Base-by-base conservation (phyloP, 2,888 invertebrate species). In the Allolobophora icterica region DNA sequence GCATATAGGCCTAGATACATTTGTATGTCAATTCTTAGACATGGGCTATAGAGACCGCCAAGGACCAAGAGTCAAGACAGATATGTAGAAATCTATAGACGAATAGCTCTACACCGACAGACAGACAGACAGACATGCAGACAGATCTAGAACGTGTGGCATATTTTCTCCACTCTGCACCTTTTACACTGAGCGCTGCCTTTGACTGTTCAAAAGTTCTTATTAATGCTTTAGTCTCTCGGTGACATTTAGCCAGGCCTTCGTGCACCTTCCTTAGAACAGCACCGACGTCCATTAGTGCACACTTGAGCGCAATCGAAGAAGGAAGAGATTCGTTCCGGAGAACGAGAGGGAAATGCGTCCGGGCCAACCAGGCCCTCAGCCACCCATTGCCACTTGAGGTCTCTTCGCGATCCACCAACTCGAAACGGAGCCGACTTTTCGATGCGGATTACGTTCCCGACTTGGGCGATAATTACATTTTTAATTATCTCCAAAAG, bases 401-500 rank as follows among this genome's bases (percentile, higher is more conserved):
- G 52, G 21, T 8, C 71, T 71, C n/a, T 30, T n/a, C 21, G 6
- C 24, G 4, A 24, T 52, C 52, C 24, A 24, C 52, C 52, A 52
- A 52, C 52, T 52, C 52, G 52, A 52, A 52, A 52, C 52, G 52
- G 24, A 52, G 52, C 52, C 71, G 30, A n/a, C 71, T 30, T 71
- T 71, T n/a, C 30, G 30, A 30, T n/a, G 71, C 34, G 87, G 87
- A 87, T 87, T 87, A 87, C 38, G 38, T 87, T 87, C 35, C 38
- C 34, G 87, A 87, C 34, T 87, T 87, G 34, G 19, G 34, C 38
- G 38, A 87, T 87, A 87, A 87, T 87, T 87, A 87, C 87, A 87
- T 35, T 87, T 87, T 87, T 87, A 87, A 87, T 87, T 87, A 87
- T 87, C 87, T 34, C 38, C 87, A 21, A 87, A 87, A 87, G 38